Conservation (phyloP, 2,888 invertebrate genomes). For the Drosophila helvetica region DNA sequence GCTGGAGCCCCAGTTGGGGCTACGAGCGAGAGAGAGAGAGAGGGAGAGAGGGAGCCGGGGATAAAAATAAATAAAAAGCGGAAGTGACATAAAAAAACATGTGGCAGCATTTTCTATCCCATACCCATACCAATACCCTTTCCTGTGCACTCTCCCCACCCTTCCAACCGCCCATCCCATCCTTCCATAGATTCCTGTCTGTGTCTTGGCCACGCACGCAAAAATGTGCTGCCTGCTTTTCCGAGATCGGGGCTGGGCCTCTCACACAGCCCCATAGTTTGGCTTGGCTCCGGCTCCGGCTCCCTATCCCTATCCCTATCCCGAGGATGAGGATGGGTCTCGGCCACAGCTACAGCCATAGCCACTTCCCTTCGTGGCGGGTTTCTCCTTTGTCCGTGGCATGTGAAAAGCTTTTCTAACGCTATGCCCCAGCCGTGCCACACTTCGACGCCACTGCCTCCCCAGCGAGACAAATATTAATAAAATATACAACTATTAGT, state of each 20-base stretch:
- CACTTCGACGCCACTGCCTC: not conserved
- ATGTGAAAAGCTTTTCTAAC: not conserved
- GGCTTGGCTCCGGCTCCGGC: too few species aligned
- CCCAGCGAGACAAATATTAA: conserved; percentile 70
- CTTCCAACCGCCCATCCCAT: not conserved
- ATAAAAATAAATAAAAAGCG: conserved; percentile 70
- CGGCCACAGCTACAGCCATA: too few species aligned
- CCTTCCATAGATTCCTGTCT: not conserved
- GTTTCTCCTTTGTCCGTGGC: not conserved
- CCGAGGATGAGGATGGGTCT: too few species aligned
- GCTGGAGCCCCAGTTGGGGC: too few species aligned
- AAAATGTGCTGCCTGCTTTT: conserved; percentile 72
- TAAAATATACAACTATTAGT: conserved; percentile 81
- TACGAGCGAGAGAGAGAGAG: not conserved
- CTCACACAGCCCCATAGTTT: not conserved
- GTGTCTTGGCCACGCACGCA: conserved; percentile 72
- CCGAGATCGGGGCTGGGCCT: conserved; percentile 39
- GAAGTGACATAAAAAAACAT: conserved; percentile 75
- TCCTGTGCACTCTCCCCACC: conserved; percentile 2
- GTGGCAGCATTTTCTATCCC: conserved; percentile 66
- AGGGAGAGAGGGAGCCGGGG: not conserved
- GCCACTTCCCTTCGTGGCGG: too few species aligned
- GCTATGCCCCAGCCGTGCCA: not conserved
- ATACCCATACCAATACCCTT: not conserved
- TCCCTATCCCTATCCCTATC: too few species aligned